Base-by-base conservation (phyloP, 2,888 invertebrate species). In the Mesodorylaimus sp. region DNA sequence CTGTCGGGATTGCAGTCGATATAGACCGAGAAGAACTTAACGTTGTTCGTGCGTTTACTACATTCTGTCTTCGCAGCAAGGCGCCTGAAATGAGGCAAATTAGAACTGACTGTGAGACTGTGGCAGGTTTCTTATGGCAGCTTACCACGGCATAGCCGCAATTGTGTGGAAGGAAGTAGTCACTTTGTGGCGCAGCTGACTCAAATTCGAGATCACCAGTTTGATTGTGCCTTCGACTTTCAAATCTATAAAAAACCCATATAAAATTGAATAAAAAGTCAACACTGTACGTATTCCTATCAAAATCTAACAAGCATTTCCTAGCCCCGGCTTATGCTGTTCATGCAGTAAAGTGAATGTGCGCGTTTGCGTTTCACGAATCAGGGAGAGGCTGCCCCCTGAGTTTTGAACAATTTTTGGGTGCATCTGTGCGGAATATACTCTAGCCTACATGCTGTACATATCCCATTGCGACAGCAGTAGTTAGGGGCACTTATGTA, bases 1-100 rank as follows among this genome's bases (percentile, higher is more conserved):
- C 57, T 57, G 24, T 62, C 62, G 24, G 63, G 62, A 52, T 63
- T 62, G 52, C 63, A 63, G 52, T 63, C 63, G 37, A 63, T 62
- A 53, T 62, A 62, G 3, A 63, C 62, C 13, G 60, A 60, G 55
- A 63, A 63, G 53, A 56, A 62, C 37, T 51, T 51, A 26, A 48
- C 44, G 44, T 37, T 51, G 41, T 51, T 59, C 24, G 63, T 63
- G 21, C 63, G 51, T 49, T 61, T 61, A 27, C 60, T 55, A 50
- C 56, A 59, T 51, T 63, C 63, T 16, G 62, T 61, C 51, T 63
- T 63, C 2, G 63, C 63, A 1, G 63, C 60, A 38, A 63, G 49
- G n/a, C 62, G 54, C 62, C 62, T 52, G 32, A 7, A 48, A 26
- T 29, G 21, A 7, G 21, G 21, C 32, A 16, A 13, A 16, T 32